Conservation (phyloP, 2,113 vertebrate genomes). For the Gambusia affinis region DNA sequence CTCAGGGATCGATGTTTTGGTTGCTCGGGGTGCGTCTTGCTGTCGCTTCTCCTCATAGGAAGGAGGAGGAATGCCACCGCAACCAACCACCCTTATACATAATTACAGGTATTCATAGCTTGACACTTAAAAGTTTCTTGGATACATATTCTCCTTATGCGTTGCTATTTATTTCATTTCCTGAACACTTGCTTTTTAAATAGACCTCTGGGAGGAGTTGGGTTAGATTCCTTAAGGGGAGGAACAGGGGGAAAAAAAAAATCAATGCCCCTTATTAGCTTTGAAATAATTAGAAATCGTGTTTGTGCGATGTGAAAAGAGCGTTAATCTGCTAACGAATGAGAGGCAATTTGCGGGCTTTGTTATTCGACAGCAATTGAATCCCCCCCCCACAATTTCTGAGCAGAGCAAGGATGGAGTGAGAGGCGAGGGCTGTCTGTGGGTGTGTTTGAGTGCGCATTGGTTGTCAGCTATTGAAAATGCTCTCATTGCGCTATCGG, state of each 20-base stretch:
- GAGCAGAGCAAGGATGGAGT: slow-evolving; percentile 43
- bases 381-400: slow-evolving; percentile 17
- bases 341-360: slow-evolving; percentile 64
- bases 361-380: slow-evolving; percentile 65
- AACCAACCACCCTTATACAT: slow-evolving; percentile 17
- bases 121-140: slow-evolving; percentile 44
- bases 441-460: slow-evolving; percentile 71
- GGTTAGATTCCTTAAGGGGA: slow-evolving; percentile 50
- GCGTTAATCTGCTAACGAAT: slow-evolving; percentile 69
- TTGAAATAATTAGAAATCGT: slow-evolving; percentile 74
- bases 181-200: slow-evolving; percentile 32
- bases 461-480: slow-evolving; percentile 60
- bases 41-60: slow-evolving; percentile 47
- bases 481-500: slow-evolving; percentile 56
- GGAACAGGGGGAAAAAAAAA: slow-evolving; percentile 2
- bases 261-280: slow-evolving; percentile 65
- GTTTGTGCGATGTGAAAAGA: slow-evolving; percentile 57
- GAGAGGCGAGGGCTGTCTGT: slow-evolving; percentile 51
- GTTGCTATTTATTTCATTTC: slow-evolving; percentile 11
- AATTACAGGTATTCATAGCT: slow-evolving; percentile 59
- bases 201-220: slow-evolving; percentile 64
- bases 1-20: background rate
- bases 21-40: slow-evolving; percentile 5
- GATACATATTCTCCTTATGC: slow-evolving; percentile 21
- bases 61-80: slow-evolving; percentile 42